Conservation (phyloP, 2,797 vertebrate species). For the Leuciscus waleckii region DNA sequence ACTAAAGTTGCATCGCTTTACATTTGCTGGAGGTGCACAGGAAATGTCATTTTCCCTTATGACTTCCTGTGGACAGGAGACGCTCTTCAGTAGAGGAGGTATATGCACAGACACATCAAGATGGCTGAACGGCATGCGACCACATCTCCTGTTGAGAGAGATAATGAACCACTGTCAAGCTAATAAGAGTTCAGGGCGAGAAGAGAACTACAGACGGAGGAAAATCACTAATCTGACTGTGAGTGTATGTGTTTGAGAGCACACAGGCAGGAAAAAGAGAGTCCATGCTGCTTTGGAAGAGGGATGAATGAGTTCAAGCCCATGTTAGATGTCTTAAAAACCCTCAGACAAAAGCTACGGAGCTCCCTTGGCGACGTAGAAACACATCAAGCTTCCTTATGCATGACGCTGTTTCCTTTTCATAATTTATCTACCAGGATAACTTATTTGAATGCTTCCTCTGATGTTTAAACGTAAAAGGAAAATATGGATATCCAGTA, state of each 20-base stretch:
- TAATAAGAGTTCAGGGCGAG: slow-evolving; percentile 56
- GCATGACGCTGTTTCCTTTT: background rate
- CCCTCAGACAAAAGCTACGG: background rate
- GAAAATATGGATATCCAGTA: slow-evolving; percentile 1
- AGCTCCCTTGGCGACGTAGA: background rate
- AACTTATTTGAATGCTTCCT: background rate
- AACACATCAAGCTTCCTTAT: background rate
- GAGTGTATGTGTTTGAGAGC: slow-evolving; percentile 38
- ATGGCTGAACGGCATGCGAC: slow-evolving; percentile 60
- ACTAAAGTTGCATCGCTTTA: background rate
- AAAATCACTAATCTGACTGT: slow-evolving; percentile 42
- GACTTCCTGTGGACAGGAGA: slow-evolving; percentile 10
- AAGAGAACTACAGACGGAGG: slow-evolving; percentile 9
- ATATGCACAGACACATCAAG: slow-evolving; percentile 60
- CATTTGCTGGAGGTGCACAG: background rate
- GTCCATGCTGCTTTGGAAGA: slow-evolving; percentile 25
- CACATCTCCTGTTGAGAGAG: slow-evolving; percentile 65
- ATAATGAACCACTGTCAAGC: slow-evolving; percentile 74
- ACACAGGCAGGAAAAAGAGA: background rate
- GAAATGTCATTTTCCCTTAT: background rate
- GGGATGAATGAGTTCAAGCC: slow-evolving; percentile 21
- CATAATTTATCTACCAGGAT: background rate
- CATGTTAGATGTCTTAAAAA: slow-evolving; percentile 29
- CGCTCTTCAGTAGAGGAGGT: slow-evolving; percentile 33
- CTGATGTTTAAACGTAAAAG: background rate